Base-by-base conservation (phyloP, 2,113 vertebrate genomes). In the Numenius arquata region DNA sequence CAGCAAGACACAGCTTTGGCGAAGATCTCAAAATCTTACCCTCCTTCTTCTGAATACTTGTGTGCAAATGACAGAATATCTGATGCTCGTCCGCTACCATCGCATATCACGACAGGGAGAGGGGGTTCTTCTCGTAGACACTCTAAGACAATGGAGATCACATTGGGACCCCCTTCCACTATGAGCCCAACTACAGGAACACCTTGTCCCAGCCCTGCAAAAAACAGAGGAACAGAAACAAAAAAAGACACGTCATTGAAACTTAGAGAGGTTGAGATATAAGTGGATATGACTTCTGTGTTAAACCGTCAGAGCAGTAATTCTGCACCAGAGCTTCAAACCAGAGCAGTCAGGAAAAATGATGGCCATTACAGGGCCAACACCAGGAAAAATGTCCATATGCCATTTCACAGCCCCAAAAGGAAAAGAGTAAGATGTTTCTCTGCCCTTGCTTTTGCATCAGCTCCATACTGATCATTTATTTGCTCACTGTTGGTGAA, bases 21-120 rank as follows among this genome's bases (percentile, higher is more conserved):
- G 56, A 81, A 45, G 22, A 48, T 65, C 20, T 73, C 6, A 8
- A 29, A 68, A 20, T 47, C 99, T 98, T 98, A 99, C 99, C 99
- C 99, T 97, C 98, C 99, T 52, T 99, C 99, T 90, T 99, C 99
- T 22, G 99, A 99, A 94, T 99, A 99, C 92, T 99, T 99, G 98
- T 99, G 99, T 12, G 99, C 99, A 43, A 99, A 99, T 5, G 99
- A 99, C 84, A 99, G 98, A 27, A 99, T 99, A 95, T 99, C 99
- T 0, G 99, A 99, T 5, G 99, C 99, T 10, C 99, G 97, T 9
- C 99, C 99, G 0, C 99, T 99, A 94, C 99, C 99, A 2, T 99
- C 99, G 12, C 99, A 99, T 62, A 99, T 98, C 97, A 99, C 99
- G 17, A 99, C 99, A 0, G 99, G 99, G n/a, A 99, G 98, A 1